Evolutionary conservation across 23 tunicate species (phyloP).

Genomic region (Styela plicata): DNA sequence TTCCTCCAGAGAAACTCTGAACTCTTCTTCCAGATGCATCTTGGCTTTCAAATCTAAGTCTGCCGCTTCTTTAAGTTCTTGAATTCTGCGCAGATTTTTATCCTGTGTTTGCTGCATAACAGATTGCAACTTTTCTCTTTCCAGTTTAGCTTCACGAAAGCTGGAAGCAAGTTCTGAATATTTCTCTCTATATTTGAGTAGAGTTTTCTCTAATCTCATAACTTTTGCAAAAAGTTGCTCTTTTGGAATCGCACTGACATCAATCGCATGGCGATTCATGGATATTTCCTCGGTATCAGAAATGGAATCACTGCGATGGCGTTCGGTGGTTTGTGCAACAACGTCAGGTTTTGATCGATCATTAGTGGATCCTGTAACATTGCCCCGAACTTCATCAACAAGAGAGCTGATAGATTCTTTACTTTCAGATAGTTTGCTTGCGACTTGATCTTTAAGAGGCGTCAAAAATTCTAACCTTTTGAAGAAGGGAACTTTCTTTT

Average conservation of each 20-base stretch:
- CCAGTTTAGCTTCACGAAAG: conserved; percentile 43
- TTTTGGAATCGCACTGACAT: conserved; percentile 59
- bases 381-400: conserved; percentile 57
- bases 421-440: conserved; percentile 70
- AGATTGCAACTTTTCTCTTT: conserved; percentile 61
- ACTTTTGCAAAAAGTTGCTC: conserved; percentile 80
- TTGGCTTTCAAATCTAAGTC: conserved; percentile 81
- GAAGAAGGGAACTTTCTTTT: conserved; percentile 46
- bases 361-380: not conserved
- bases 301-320: conserved; percentile 16
- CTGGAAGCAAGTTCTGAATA: conserved; percentile 61
- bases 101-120: conserved; percentile 69
- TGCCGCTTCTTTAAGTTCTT: conserved; percentile 72
- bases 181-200: conserved; percentile 64
- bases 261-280: conserved; percentile 18
- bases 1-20: conserved; percentile 75
- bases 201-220: conserved; percentile 66
- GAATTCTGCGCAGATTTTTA: conserved; percentile 58
- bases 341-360: conserved; percentile 24
- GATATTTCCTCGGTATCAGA: conserved; percentile 22
- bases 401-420: conserved; percentile 74
- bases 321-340: conserved; percentile 16
- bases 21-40: conserved; percentile 92
- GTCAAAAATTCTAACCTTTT: conserved; percentile 83
- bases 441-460: conserved; percentile 87